These are phyloP conservation scores for Drosophila chauvacae DNA, from an alignment of 1,140 invertebrate genomes.

Conservation along the genomic window DNA sequence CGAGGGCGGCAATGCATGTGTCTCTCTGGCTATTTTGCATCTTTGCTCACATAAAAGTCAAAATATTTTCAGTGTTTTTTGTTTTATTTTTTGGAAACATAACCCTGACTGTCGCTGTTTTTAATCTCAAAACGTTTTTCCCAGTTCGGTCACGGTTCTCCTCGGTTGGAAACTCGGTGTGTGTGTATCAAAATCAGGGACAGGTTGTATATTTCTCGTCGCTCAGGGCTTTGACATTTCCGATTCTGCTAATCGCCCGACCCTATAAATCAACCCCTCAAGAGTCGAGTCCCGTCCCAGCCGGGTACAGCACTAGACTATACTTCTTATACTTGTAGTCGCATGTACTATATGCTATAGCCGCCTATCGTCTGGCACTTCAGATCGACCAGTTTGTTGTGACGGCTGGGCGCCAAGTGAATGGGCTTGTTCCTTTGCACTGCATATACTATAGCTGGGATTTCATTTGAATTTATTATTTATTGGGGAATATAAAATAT, in stretches of 20 bases:
- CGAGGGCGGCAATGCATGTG: background rate
- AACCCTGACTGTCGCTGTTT: slow-evolving; percentile 15
- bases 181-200: slow-evolving; percentile 60
- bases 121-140: slow-evolving; percentile 57
- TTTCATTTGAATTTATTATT: slow-evolving; percentile 27
- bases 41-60: slow-evolving; percentile 48
- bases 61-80: slow-evolving; percentile 44
- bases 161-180: slow-evolving; percentile 23
- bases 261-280: slow-evolving; percentile 49
- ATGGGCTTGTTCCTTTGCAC: slow-evolving; percentile 20
- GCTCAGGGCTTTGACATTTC: slow-evolving; percentile 53
- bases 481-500: background rate
- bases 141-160: slow-evolving; percentile 39
- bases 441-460: background rate
- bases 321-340: slow-evolving; percentile 16
- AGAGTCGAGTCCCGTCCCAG: slow-evolving; percentile 28
- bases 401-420: slow-evolving; percentile 34
- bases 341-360: slow-evolving; percentile 17
- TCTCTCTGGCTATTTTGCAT: slow-evolving; percentile 47
- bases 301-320: slow-evolving; percentile 21
- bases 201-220: slow-evolving; percentile 49
- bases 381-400: slow-evolving; percentile 44
- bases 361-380: slow-evolving; percentile 41
- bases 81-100: background rate
- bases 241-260: slow-evolving; percentile 54